A percentile compares a stretch with the other conserved stretches of the same genome.
phyloP scores from a whole-genome alignment of 2,888 invertebrate species.

The Clivina fossor region DNA sequence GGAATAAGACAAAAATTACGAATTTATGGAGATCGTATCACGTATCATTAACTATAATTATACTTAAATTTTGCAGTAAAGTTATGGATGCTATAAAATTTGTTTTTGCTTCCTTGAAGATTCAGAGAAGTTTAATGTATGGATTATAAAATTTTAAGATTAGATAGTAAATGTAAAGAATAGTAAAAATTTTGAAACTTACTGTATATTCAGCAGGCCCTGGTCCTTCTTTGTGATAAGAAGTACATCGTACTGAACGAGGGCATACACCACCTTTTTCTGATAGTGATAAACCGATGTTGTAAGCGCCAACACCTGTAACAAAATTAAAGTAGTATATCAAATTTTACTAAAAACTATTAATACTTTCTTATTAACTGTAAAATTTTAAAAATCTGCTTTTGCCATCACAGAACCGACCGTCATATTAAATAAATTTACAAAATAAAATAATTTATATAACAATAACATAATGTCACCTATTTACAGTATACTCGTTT shows the following conservation, averaged over 20 bases:
- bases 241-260: neutral
- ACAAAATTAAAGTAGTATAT: no score
- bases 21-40: conserved; percentile 13
- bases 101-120: conserved; percentile 31
- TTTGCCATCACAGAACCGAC: no score
- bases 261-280: neutral
- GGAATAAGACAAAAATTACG: conserved; percentile 4
- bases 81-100: conserved; percentile 31
- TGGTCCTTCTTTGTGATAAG: neutral
- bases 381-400: no score
- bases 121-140: no score
- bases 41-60: conserved; percentile 35
- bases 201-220: conserved; percentile 15
- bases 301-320: conserved; percentile 6
- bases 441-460: no score
- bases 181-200: conserved; percentile 7
- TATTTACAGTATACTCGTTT: no score
- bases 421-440: no score
- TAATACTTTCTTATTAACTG: no score
- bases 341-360: no score
- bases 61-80: conserved; percentile 29
- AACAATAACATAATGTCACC: no score
- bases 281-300: neutral
- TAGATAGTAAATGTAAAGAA: neutral
- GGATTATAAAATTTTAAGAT: no score